These are phyloP conservation scores for Tachuris rubrigastra DNA, from an alignment of 2,113 vertebrate species.

Conservation along the genomic window DNA sequence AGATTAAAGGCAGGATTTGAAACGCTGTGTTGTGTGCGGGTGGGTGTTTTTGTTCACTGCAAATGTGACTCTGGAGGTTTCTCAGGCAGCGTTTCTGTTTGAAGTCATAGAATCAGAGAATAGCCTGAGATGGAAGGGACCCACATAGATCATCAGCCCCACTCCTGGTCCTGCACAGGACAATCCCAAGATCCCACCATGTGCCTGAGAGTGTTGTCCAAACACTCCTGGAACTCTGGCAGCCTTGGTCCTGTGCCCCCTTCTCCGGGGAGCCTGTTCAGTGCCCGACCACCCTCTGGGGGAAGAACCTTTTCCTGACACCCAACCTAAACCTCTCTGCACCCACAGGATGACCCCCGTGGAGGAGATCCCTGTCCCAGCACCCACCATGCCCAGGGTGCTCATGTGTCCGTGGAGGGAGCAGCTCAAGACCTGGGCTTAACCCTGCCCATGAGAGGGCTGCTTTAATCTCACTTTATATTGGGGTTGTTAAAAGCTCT, in stretches of 20 bases:
- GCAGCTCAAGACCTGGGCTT: neutral
- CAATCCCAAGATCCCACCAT: neutral
- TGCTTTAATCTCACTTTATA: constrained; percentile 10
- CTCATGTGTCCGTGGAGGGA: neutral
- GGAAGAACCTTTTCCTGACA: neutral
- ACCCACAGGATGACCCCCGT: neutral
- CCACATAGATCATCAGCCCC: neutral
- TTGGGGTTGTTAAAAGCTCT: neutral
- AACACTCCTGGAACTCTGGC: neutral
- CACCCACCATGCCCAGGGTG: neutral
- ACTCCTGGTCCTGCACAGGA: neutral
- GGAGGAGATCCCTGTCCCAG: neutral
- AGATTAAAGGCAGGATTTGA: constrained; percentile 60
- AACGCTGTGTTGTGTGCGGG: neutral
- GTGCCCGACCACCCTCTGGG: neutral
- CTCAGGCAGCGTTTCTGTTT: neutral
- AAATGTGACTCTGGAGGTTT: neutral
- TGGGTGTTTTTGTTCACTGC: neutral
- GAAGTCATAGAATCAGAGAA: neutral
- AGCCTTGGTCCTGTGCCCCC: neutral
- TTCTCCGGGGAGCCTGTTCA: neutral
- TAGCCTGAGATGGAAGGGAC: neutral
- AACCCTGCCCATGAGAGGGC: neutral
- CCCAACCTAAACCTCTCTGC: neutral
- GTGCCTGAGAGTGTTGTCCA: accelerated